These are phyloP conservation scores for Drosophila nr. perissopoda DNA, from an alignment of 2,888 invertebrate genomes.

Conservation along the genomic window DNA sequence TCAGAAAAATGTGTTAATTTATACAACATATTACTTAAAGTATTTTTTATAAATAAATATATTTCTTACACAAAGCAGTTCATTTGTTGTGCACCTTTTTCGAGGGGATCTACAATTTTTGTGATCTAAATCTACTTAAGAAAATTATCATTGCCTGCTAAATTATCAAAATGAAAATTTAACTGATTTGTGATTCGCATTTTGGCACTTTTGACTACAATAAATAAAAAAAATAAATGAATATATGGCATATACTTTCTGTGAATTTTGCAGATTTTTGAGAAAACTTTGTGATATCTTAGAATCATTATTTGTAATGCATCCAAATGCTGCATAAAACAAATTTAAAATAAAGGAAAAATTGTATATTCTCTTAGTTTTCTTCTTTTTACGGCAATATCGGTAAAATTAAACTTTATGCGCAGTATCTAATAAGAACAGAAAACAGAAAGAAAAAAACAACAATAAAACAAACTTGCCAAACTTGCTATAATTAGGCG, in stretches of 20 bases:
- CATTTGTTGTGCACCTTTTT: not conserved
- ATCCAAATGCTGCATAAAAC: not conserved
- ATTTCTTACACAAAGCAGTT: not conserved
- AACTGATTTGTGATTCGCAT: not conserved
- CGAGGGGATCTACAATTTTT: not conserved
- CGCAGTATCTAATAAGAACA: slow-evolving; percentile 29
- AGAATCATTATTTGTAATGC: not conserved
- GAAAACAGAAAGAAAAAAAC: slow-evolving; percentile 3
- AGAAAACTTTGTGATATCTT: not conserved
- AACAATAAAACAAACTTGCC: slow-evolving; percentile 49
- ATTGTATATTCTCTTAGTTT: not conserved
- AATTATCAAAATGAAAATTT: not conserved
- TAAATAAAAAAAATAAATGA: not conserved
- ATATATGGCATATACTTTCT: not conserved
- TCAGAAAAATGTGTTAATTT: not conserved
- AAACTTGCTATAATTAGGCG: slow-evolving; percentile 70
- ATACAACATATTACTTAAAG: not conserved
- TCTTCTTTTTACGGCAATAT: not conserved
- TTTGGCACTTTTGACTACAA: not conserved
- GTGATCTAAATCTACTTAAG: not conserved
- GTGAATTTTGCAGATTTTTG: not conserved
- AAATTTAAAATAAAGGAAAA: not conserved
- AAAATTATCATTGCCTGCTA: not conserved
- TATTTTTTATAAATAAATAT: not conserved
- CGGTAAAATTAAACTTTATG: slow-evolving; percentile 7